A percentile compares a stretch with the other conserved stretches of the same genome.
Conservation (phyloP, 2,113 vertebrate genomes). For the Hippotragus niger region DNA sequence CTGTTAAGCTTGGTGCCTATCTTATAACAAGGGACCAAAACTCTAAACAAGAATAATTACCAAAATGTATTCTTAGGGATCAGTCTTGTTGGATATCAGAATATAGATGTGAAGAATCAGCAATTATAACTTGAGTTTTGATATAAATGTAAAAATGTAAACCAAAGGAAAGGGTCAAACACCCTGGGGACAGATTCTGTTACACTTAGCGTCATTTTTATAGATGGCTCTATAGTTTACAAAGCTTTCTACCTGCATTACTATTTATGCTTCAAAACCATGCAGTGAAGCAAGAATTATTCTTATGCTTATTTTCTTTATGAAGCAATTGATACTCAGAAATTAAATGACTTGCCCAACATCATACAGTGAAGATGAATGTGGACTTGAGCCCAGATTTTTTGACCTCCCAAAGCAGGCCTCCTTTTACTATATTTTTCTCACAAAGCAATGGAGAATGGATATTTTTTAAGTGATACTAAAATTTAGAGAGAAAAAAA, state of each 20-base stretch:
- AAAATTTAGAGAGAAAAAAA: neutral
- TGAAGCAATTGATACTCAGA: neutral
- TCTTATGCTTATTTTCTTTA: neutral
- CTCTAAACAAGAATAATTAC: neutral
- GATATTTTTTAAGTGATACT: neutral
- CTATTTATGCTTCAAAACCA: neutral
- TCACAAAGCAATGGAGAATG: neutral
- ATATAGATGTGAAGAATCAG: neutral
- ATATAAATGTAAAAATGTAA: constrained; percentile 34
- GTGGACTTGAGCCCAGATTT: neutral
- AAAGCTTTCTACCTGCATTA: neutral
- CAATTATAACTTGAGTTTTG: neutral
- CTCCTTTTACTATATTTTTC: neutral
- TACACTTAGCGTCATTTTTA: neutral
- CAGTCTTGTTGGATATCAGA: neutral
- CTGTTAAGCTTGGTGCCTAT: neutral
- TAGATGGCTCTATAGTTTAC: neutral
- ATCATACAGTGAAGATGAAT: constrained; percentile 17
- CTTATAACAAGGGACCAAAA: neutral
- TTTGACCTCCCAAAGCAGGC: neutral
- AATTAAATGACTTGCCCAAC: neutral
- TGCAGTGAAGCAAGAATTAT: neutral
- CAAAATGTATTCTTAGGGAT: neutral
- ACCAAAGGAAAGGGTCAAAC: neutral
- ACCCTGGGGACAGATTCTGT: neutral